A percentile compares a stretch with the other conserved stretches of the same genome.
phyloP scores from a whole-genome alignment of 2,797 vertebrate species.

The Enoplosus armatus region DNA sequence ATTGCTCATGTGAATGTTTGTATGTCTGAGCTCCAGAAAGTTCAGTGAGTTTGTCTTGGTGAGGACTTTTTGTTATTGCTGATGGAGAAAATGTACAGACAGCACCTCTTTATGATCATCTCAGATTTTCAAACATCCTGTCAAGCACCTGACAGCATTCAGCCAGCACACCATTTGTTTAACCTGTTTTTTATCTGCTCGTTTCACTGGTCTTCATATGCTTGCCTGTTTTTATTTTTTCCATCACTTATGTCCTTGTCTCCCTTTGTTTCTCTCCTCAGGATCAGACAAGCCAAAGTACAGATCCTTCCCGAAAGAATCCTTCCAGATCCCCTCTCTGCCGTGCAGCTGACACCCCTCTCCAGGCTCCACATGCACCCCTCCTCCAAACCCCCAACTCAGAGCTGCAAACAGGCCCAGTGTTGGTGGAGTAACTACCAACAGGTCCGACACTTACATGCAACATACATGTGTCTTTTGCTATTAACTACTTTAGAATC shows the following conservation, averaged over 20 bases:
- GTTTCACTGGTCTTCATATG: slow-evolving; percentile 10
- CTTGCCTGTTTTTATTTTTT: slow-evolving; percentile 9
- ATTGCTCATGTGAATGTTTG: background rate
- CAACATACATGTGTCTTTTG: background rate
- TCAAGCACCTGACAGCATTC: slow-evolving; percentile 21
- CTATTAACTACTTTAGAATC: background rate
- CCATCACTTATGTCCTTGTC: background rate
- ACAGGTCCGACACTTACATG: slow-evolving; percentile 82
- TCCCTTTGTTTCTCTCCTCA: slow-evolving; percentile 64
- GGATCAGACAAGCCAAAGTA: slow-evolving; percentile 96
- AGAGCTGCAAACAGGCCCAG: slow-evolving; percentile 84
- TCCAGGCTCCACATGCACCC: slow-evolving; percentile 86
- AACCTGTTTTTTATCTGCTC: slow-evolving; percentile 33
- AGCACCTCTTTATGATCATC: slow-evolving; percentile 27
- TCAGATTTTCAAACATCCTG: slow-evolving; percentile 45
- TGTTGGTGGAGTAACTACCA: slow-evolving; percentile 92
- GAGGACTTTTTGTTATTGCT: background rate
- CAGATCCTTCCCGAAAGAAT: slow-evolving; percentile 96
- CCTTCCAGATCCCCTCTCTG: slow-evolving; percentile 92
- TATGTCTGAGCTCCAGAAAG: slow-evolving; percentile 1
- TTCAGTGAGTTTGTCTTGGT: background rate
- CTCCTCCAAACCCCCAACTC: slow-evolving; percentile 78
- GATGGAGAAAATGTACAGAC: slow-evolving; percentile 14
- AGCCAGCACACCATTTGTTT: slow-evolving; percentile 40
- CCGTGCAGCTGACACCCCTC: slow-evolving; percentile 90